Evolutionary conservation across 2,888 invertebrate genomes (phyloP).

Genomic region (Cheilosia vernalis): DNA sequence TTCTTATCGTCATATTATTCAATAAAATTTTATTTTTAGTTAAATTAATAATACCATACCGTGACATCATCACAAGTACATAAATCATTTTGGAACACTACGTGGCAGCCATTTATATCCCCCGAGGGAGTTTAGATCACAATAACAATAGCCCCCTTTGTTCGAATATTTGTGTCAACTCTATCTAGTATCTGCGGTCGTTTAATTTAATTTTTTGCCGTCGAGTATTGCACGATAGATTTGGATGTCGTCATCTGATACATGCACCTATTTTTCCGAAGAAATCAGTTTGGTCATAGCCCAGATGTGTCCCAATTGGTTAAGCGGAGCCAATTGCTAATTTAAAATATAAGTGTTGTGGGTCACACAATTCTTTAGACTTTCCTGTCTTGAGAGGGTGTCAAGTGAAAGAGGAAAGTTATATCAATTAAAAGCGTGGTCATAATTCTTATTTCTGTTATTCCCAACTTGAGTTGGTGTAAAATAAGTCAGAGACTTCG

Average conservation of each 20-base stretch:
- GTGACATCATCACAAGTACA: slow-evolving; percentile 45
- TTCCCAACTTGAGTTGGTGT: too few relatives aligned
- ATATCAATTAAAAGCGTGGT: too few relatives aligned
- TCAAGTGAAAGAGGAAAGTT: too few relatives aligned
- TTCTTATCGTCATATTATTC: slow-evolving; percentile 36
- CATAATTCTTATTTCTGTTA: too few relatives aligned
- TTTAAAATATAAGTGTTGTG: too few relatives aligned
- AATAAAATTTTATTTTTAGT: slow-evolving; percentile 53
- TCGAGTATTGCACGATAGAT: background rate
- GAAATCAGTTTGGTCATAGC: background rate
- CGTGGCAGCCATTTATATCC: background rate
- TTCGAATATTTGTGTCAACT: slow-evolving; percentile 14
- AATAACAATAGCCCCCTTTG: slow-evolving; percentile 28
- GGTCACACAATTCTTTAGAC: too few relatives aligned
- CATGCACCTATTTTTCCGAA: background rate
- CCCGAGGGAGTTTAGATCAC: slow-evolving; percentile 11
- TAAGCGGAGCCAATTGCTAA: too few relatives aligned
- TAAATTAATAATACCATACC: slow-evolving; percentile 58
- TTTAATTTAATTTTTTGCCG: slow-evolving; percentile 48
- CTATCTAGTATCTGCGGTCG: background rate
- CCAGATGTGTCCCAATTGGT: background rate
- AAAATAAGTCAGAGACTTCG: too few relatives aligned
- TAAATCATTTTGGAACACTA: slow-evolving; percentile 4
- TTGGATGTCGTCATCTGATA: background rate
- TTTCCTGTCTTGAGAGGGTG: too few relatives aligned